Percentiles rank a stretch among this genome's conserved stretches.
Evolutionary conservation across 1,140 invertebrate genomes (phyloP).

Genomic region (Conopomorpha cramerella): DNA sequence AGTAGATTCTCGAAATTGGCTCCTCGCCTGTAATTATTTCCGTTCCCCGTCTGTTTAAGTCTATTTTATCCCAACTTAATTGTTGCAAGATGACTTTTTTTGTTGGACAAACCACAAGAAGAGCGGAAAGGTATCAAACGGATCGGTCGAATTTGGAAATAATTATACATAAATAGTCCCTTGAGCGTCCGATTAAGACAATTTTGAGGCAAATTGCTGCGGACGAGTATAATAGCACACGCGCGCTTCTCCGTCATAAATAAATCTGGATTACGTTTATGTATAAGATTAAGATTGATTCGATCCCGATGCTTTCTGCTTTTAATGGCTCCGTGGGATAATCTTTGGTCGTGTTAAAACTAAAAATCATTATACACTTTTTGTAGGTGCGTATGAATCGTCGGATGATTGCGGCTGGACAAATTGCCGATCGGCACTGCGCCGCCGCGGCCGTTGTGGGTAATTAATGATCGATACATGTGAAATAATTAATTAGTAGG

Average conservation of each 20-base stretch:
- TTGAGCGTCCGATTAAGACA: constrained; percentile 60
- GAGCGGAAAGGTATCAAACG: constrained; percentile 60
- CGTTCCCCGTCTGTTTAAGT: constrained; percentile 59
- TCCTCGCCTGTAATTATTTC: constrained; percentile 60
- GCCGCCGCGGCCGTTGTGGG: constrained; percentile 27
- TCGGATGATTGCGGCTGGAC: constrained; percentile 51
- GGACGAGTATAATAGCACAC: constrained; percentile 60
- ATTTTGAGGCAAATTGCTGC: constrained; percentile 59
- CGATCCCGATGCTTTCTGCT: constrained; percentile 53
- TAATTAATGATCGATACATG: constrained; percentile 60
- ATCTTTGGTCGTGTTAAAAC: constrained; percentile 49
- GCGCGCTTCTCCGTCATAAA: constrained; percentile 49
- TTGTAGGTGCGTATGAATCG: constrained; percentile 43
- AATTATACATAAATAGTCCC: constrained; percentile 62
- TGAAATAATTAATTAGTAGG: constrained; percentile 59
- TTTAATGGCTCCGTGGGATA: constrained; percentile 43
- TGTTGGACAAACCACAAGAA: constrained; percentile 58
- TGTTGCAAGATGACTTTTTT: constrained; percentile 60
- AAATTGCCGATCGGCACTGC: constrained; percentile 51
- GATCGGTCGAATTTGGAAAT: constrained; percentile 59
- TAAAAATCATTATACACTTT: constrained; percentile 42
- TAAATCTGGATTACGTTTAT: constrained; percentile 59
- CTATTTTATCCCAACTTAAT: constrained; percentile 57
- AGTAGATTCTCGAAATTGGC: constrained; percentile 53
- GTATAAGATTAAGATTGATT: constrained; percentile 61